A percentile compares a stretch with the other conserved stretches of the same genome.
Evolutionary conservation across 1,140 invertebrate genomes (phyloP).

Genomic region (Aphis gossypii): DNA sequence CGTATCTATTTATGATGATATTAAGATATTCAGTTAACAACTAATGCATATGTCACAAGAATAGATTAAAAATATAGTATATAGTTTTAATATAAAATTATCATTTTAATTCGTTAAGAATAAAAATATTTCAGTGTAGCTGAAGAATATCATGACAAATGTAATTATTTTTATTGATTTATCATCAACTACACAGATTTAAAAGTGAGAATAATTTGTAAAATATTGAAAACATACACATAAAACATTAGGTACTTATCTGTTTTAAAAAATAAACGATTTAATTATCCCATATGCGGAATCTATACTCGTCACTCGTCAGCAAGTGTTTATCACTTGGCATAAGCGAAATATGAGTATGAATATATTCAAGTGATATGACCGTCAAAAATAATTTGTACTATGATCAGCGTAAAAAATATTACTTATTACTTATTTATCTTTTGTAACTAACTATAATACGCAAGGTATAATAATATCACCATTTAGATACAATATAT

Average conservation of each 20-base stretch:
- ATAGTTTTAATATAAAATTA: not conserved
- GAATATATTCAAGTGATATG: not conserved
- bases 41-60: not conserved
- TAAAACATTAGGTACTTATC: not conserved
- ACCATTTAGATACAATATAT: not conserved
- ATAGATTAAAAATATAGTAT: not conserved
- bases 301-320: not conserved
- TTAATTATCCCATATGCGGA: not conserved
- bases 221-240: not conserved
- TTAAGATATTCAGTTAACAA: not conserved
- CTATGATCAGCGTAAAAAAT: not conserved
- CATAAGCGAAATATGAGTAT: not conserved
- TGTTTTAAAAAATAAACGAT: not conserved
- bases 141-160: not conserved
- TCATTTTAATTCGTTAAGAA: not conserved
- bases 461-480: not conserved
- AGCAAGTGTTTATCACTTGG: not conserved
- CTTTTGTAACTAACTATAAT: not conserved
- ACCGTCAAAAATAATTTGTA: constrained; percentile 16
- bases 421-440: not conserved
- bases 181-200: not conserved
- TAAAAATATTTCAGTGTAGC: not conserved
- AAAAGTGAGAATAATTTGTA: not conserved
- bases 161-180: not conserved
- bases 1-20: not conserved